These are phyloP conservation scores for Chrysolina haemoptera DNA, from an alignment of 2,888 invertebrate genomes.

Conservation along the genomic window DNA sequence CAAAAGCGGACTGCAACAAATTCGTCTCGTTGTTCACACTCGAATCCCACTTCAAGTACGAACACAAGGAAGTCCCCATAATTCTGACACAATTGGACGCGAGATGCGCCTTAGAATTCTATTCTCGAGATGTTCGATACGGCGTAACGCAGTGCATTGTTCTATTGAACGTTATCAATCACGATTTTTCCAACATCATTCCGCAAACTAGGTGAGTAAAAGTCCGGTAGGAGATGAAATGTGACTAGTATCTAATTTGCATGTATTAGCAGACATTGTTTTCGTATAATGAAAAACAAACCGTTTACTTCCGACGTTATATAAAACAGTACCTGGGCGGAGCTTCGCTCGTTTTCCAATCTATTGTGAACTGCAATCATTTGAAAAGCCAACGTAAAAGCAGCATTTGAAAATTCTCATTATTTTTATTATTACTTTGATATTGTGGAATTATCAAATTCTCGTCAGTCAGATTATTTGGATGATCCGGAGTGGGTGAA, in stretches of 20 bases:
- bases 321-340: not conserved
- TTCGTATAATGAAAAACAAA: not conserved
- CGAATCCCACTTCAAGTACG: slow-evolving; percentile 73
- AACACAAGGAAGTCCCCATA: slow-evolving; percentile 68
- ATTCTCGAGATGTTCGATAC: slow-evolving; percentile 59
- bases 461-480: too few species aligned
- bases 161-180: slow-evolving; percentile 52
- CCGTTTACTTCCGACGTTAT: not conserved
- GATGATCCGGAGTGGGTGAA: too few species aligned
- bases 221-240: slow-evolving; percentile 14
- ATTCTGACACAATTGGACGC: slow-evolving; percentile 57
- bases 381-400: too few species aligned
- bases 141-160: slow-evolving; percentile 61
- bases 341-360: too few species aligned
- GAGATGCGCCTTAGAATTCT: slow-evolving; percentile 62
- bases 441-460: too few species aligned
- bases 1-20: slow-evolving; percentile 71
- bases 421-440: too few species aligned
- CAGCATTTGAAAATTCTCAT: too few species aligned
- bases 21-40: slow-evolving; percentile 73
- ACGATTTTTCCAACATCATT: slow-evolving; percentile 48
- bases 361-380: too few species aligned
- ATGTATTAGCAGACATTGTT: not conserved
- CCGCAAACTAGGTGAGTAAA: slow-evolving; percentile 45
- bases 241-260: slow-evolving; percentile 11